These are phyloP conservation scores for Dolichotis patagonum DNA, from an alignment of 2,113 vertebrate species.

Conservation along the genomic window DNA sequence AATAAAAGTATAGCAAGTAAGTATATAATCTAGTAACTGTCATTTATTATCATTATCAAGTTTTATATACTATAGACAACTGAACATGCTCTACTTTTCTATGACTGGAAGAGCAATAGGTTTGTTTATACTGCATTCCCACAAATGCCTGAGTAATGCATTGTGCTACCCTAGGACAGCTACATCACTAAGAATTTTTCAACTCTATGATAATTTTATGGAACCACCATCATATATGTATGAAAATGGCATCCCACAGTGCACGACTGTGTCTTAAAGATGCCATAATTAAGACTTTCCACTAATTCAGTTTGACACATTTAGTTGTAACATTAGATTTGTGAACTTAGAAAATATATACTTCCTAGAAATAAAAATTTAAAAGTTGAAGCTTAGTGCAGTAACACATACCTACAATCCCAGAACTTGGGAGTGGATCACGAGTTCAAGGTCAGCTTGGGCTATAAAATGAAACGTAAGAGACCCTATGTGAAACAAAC, in stretches of 20 bases:
- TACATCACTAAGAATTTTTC: not conserved
- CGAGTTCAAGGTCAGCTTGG: not conserved
- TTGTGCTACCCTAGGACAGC: not conserved
- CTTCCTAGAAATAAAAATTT: conserved; percentile 34
- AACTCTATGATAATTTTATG: not conserved
- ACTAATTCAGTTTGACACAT: not conserved
- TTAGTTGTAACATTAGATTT: conserved; percentile 94
- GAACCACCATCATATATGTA: not conserved
- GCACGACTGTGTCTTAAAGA: not conserved
- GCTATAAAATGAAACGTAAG: not conserved
- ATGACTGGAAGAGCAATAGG: not conserved
- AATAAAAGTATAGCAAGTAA: not conserved
- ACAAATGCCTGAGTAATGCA: not conserved
- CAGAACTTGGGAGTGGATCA: not conserved
- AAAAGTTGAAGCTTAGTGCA: not conserved
- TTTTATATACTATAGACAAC: not conserved
- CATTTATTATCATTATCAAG: not conserved
- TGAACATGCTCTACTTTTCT: not conserved
- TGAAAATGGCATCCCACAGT: not conserved
- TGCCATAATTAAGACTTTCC: not conserved
- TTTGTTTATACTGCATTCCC: not conserved
- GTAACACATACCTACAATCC: not conserved
- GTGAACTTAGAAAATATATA: conserved; percentile 86
- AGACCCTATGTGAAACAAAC: not conserved
- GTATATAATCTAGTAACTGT: not conserved